phyloP scores from a whole-genome alignment of 2,797 vertebrate genomes.

The Dendrocincla tyrannina region DNA sequence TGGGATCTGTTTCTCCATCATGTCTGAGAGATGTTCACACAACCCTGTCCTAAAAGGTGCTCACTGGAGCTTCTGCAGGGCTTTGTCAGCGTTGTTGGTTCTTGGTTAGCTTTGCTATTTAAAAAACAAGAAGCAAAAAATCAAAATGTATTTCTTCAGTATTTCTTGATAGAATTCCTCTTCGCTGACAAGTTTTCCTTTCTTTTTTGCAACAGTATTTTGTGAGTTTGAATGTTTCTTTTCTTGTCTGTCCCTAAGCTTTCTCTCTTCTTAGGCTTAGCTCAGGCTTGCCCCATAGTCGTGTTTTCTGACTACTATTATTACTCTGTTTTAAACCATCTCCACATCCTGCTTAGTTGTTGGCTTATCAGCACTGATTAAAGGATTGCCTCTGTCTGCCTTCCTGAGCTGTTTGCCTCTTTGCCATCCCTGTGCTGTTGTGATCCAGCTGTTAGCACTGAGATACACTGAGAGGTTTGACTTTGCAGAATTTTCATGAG shows the following conservation, averaged over 20 bases:
- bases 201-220: neutral
- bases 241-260: neutral
- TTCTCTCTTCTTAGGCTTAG: neutral
- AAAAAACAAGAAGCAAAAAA: neutral
- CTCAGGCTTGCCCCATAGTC: neutral
- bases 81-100: neutral
- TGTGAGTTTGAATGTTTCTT: neutral
- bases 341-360: neutral
- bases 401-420: neutral
- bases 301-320: neutral
- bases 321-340: neutral
- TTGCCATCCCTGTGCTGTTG: neutral
- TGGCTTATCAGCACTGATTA: neutral
- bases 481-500: neutral
- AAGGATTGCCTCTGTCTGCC: neutral
- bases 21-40: neutral
- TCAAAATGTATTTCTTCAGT: neutral
- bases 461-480: neutral
- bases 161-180: neutral
- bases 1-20: neutral
- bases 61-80: neutral
- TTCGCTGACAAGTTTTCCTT: neutral
- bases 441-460: neutral
- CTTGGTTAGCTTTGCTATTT: neutral
- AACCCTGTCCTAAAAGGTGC: neutral